Percentiles rank a stretch among this genome's conserved stretches.
phyloP scores from a whole-genome alignment of 2,888 invertebrate genomes.

The Philhelius pedissequus region DNA sequence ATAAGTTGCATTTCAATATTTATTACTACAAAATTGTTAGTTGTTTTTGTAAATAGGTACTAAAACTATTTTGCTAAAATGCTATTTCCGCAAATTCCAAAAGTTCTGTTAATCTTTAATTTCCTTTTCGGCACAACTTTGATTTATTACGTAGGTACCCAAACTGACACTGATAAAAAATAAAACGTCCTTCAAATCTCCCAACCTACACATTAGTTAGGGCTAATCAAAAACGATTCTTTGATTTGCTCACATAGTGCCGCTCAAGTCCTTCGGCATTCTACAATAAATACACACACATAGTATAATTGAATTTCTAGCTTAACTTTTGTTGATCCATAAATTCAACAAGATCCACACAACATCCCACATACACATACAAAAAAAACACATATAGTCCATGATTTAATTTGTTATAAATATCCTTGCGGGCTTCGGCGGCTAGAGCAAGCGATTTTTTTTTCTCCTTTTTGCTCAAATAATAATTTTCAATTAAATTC shows the following conservation, averaged over 20 bases:
- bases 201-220: background rate
- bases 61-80: no score
- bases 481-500: constrained; percentile 67
- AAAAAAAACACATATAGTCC: background rate
- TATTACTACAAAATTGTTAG: no score
- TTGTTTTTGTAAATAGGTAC: no score
- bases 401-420: constrained; percentile 39
- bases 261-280: background rate
- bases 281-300: background rate
- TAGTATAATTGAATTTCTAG: background rate
- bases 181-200: background rate
- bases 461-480: constrained; percentile 8
- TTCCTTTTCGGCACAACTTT: background rate
- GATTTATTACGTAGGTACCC: background rate
- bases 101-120: background rate
- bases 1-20: no score
- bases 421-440: constrained; percentile 35
- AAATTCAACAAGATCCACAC: background rate
- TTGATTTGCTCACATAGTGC: background rate
- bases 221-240: background rate
- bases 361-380: constrained; percentile 36
- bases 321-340: background rate
- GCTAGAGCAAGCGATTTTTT: background rate
- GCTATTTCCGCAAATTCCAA: no score
- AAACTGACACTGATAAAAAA: background rate